phyloP scores from a whole-genome alignment of 2,113 vertebrate genomes.

The Nerophis lumbriciformis region DNA sequence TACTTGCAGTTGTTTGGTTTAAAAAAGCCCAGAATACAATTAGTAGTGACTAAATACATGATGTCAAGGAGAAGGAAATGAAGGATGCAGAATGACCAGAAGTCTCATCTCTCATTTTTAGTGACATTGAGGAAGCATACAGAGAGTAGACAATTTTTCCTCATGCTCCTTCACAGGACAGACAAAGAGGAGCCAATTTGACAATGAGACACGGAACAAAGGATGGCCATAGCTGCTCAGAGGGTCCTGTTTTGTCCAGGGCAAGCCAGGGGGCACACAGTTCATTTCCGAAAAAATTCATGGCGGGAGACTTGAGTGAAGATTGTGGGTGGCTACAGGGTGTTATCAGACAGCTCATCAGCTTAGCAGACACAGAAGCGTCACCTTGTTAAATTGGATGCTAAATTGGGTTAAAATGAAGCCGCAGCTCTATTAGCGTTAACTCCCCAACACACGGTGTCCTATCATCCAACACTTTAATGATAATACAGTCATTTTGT shows the following conservation, averaged over 20 bases:
- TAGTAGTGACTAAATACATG: conserved; percentile 16
- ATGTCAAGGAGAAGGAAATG: conserved; percentile 17
- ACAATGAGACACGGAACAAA: conserved; percentile 57
- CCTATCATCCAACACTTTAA: conserved; percentile 29
- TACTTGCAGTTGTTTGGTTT: conserved; percentile 28
- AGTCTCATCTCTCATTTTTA: conserved; percentile 19
- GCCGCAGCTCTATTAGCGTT: conserved; percentile 4
- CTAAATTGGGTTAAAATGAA: conserved; percentile 38
- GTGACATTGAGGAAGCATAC: conserved; percentile 34
- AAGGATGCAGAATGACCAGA: conserved; percentile 17
- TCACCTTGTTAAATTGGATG: conserved; percentile 36
- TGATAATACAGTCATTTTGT: conserved; percentile 24
- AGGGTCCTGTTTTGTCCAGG: conserved; percentile 46
- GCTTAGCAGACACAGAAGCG: conserved; percentile 9
- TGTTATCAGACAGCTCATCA: conserved; percentile 37
- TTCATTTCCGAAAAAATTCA: conserved; percentile 32
- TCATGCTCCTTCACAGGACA: conserved; percentile 12
- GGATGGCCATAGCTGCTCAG: conserved; percentile 21
- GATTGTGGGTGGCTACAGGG: conserved; percentile 33
- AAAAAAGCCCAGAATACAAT: conserved; percentile 5
- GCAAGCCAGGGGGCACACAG: conserved; percentile 41
- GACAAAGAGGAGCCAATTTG: conserved; percentile 43
- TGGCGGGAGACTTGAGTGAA: conserved; percentile 36
- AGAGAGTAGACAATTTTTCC: conserved; percentile 31
- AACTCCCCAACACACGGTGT: conserved; percentile 6